Evolutionary conservation across 2,888 invertebrate genomes (phyloP).

Genomic region (Nomada fabriciana): DNA sequence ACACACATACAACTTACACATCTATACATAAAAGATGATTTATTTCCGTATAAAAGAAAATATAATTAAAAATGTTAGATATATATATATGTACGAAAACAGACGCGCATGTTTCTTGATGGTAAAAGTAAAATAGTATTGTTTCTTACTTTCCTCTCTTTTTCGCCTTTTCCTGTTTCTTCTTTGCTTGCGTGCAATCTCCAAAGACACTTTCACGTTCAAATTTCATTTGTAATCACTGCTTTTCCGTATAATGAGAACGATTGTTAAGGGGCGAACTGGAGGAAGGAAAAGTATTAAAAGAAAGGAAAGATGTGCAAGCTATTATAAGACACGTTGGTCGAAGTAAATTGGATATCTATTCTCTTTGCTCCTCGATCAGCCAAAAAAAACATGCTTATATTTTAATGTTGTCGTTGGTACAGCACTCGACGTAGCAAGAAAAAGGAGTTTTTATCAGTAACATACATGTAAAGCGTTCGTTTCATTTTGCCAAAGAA

Average conservation of each 20-base stretch:
- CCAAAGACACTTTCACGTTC: constrained; percentile 9
- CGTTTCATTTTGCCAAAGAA: constrained; percentile 56
- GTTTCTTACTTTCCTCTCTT: constrained; percentile 71
- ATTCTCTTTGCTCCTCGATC: constrained; percentile 40
- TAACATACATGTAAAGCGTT: constrained; percentile 55
- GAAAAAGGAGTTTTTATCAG: constrained; percentile 33
- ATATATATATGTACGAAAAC: constrained; percentile 48
- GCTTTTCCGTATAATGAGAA: constrained; percentile 9
- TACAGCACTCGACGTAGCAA: constrained; percentile 38
- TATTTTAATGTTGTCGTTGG: constrained; percentile 37
- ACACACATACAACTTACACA: constrained; percentile 27
- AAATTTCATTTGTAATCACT: constrained; percentile 32
- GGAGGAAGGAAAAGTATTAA: constrained; percentile 59
- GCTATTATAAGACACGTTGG: constrained; percentile 30
- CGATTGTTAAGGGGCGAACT: constrained; percentile 6
- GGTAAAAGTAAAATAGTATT: constrained; percentile 65
- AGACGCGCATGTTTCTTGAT: constrained; percentile 69
- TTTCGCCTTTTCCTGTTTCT: constrained; percentile 61
- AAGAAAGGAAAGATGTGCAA: constrained; percentile 52
- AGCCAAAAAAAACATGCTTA: constrained; percentile 43
- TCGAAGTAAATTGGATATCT: constrained; percentile 40
- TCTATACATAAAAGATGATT: constrained; percentile 54
- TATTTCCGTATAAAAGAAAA: constrained; percentile 65
- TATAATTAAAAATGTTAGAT: constrained; percentile 55
- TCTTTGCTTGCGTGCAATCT: constrained; percentile 28